phyloP scores from a whole-genome alignment of 2,113 vertebrate genomes.

The Caloenas nicobarica region DNA sequence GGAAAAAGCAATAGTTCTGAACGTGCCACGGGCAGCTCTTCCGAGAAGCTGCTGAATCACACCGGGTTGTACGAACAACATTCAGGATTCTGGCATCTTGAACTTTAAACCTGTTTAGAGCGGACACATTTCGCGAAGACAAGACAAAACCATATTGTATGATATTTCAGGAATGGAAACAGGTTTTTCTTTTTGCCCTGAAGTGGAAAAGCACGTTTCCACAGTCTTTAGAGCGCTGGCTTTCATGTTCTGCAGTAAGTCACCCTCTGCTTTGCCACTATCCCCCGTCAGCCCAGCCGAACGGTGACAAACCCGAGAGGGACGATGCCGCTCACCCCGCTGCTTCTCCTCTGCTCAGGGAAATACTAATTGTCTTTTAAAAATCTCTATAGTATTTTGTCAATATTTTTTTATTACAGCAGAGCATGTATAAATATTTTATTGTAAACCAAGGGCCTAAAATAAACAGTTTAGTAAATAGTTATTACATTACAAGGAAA shows the following conservation, averaged over 20 bases:
- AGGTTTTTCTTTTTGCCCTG: background rate
- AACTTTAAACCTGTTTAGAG: background rate
- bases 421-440: slow-evolving; percentile 83
- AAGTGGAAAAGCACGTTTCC: background rate
- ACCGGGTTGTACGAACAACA: background rate
- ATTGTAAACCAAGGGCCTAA: slow-evolving; percentile 83
- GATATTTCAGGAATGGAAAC: background rate
- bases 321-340: background rate
- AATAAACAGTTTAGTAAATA: slow-evolving; percentile 89
- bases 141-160: background rate
- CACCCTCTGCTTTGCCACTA: background rate
- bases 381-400: slow-evolving; percentile 80
- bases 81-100: background rate
- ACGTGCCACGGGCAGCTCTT: background rate
- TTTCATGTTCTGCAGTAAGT: background rate
- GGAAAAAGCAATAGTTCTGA: background rate
- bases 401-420: slow-evolving; percentile 83
- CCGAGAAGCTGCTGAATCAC: background rate
- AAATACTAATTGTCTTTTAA: slow-evolving; percentile 76
- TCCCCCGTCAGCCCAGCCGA: background rate
- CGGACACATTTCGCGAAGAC: background rate
- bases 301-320: background rate
- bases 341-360: slow-evolving; percentile 16
- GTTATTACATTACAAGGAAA: slow-evolving; percentile 85
- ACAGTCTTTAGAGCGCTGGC: background rate